These are phyloP conservation scores for Percopsis transmontana DNA, from an alignment of 2,113 vertebrate genomes.

Conservation along the genomic window DNA sequence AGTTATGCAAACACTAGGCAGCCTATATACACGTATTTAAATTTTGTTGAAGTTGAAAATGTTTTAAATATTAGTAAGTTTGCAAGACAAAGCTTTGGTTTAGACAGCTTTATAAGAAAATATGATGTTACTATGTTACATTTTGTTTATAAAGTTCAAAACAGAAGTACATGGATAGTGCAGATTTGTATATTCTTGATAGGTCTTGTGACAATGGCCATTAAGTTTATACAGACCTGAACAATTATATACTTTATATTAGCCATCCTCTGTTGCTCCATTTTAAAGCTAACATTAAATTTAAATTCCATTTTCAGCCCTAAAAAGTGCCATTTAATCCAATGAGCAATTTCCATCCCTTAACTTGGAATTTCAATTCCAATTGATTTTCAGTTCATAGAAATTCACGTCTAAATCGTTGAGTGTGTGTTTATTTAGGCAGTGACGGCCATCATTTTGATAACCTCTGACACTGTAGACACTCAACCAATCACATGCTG, in stretches of 20 bases:
- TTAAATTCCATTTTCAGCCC: constrained; percentile 54
- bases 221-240: constrained; percentile 41
- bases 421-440: constrained; percentile 37
- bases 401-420: constrained; percentile 23
- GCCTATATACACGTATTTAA: constrained; percentile 43
- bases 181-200: constrained; percentile 45
- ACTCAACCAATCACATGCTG: constrained; percentile 60
- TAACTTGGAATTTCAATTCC: constrained; percentile 55
- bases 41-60: constrained; percentile 59
- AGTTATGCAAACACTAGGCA: constrained; percentile 43
- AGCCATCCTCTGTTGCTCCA: constrained; percentile 36
- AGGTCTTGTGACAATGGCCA: constrained; percentile 22
- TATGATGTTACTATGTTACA: constrained; percentile 45
- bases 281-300: constrained; percentile 41
- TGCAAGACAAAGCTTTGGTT: constrained; percentile 62
- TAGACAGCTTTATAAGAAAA: constrained; percentile 56
- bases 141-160: constrained; percentile 42
- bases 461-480: constrained; percentile 71
- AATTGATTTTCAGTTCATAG: constrained; percentile 24
- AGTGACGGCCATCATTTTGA: constrained; percentile 57
- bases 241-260: constrained; percentile 25
- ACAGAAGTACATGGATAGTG: constrained; percentile 16
- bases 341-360: constrained; percentile 5
- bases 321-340: constrained; percentile 63
- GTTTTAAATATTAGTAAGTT: constrained; percentile 64